Percentiles rank a stretch among this genome's conserved stretches.
These are phyloP conservation scores for Ctenosaura bakeri DNA, from an alignment of 2,797 vertebrate genomes.

Conservation along the genomic window DNA sequence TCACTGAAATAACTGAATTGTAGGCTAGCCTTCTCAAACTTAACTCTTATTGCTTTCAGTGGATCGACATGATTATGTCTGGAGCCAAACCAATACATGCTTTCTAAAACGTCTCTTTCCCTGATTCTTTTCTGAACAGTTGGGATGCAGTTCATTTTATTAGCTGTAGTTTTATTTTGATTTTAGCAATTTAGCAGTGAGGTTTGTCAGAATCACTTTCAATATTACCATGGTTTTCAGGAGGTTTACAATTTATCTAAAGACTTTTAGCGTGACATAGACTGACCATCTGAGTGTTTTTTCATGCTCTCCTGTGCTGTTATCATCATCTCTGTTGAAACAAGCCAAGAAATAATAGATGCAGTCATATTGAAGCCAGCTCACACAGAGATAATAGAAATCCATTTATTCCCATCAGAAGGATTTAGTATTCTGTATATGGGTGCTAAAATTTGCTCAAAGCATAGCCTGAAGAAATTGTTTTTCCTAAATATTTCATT, in stretches of 20 bases:
- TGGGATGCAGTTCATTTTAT: conserved; percentile 20
- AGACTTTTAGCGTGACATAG: neutral
- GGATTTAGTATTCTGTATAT: neutral
- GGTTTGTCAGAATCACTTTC: neutral
- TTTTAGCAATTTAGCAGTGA: neutral
- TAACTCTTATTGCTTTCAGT: neutral
- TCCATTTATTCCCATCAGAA: neutral
- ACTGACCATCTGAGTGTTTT: neutral
- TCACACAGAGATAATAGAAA: neutral
- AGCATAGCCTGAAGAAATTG: neutral
- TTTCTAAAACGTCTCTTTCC: too few species aligned
- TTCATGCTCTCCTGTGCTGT: neutral
- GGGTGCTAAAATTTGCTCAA: conserved; percentile 8
- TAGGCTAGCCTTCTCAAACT: too few species aligned
- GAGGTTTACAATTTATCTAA: neutral
- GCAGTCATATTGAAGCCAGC: neutral
- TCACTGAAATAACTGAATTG: neutral
- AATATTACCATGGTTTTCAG: neutral
- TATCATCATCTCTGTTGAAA: neutral
- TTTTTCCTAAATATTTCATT: neutral
- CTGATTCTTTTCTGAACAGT: too few species aligned
- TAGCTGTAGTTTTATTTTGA: conserved; percentile 58
- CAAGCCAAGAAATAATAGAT: neutral
- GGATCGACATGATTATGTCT: neutral
- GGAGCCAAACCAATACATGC: too few species aligned